phyloP scores from a whole-genome alignment of 1,140 invertebrate species.

The Formica selysi region DNA sequence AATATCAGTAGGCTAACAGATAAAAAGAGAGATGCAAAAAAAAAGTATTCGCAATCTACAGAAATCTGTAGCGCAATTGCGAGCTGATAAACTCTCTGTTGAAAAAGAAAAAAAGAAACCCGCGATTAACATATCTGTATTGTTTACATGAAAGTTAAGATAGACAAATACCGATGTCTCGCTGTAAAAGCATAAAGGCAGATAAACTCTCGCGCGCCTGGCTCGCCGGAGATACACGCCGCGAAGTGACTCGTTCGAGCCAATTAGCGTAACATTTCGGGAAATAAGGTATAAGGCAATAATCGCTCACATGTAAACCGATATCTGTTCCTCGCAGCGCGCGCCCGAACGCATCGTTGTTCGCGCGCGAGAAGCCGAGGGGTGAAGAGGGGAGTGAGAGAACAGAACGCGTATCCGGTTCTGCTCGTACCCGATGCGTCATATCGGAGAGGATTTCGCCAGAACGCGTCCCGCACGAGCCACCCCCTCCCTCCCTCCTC shows the following conservation, averaged over 20 bases:
- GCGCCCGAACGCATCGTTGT: conserved; percentile 28
- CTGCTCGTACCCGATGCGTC: conserved; percentile 61
- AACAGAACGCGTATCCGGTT: conserved; percentile 62
- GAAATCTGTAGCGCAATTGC: neutral
- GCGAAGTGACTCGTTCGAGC: conserved; percentile 53
- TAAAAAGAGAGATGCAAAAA: neutral
- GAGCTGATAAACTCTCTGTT: conserved; percentile 21
- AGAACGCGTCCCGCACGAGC: conserved; percentile 35
- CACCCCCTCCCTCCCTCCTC: conserved; percentile 41
- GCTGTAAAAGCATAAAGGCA: neutral
- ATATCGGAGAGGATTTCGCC: conserved; percentile 67
- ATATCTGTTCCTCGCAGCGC: conserved; percentile 81
- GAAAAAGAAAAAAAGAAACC: neutral
- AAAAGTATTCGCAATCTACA: neutral
- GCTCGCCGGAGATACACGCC: conserved; percentile 29
- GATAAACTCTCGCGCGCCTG: conserved; percentile 19
- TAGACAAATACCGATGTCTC: conserved; percentile 33
- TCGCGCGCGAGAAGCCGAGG: conserved; percentile 37
- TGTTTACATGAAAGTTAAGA: conserved; percentile 12
- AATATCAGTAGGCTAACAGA: neutral
- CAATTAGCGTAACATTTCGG: conserved; percentile 80
- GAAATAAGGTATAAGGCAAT: conserved; percentile 74
- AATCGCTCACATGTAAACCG: conserved; percentile 82
- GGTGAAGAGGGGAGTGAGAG: neutral
- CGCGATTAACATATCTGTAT: neutral